A percentile compares a stretch with the other conserved stretches of the same genome.
Evolutionary conservation across 2,888 invertebrate species (phyloP).

Genomic region (Amphipyra berbera): DNA sequence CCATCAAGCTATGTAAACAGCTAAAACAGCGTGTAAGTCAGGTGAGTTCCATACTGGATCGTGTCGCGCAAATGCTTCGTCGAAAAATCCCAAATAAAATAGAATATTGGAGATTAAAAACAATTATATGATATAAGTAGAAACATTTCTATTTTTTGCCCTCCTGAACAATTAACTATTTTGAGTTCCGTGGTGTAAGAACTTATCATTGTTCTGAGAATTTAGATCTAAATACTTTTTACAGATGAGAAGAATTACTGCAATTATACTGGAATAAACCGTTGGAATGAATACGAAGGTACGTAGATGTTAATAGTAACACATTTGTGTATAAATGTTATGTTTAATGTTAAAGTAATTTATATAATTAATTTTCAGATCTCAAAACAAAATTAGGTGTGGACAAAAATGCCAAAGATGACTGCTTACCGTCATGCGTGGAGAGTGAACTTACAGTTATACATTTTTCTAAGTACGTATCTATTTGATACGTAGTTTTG

Average conservation of each 20-base stretch:
- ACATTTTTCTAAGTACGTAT: conserved; percentile 67
- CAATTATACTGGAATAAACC: conserved; percentile 88
- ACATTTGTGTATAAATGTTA: too few species aligned
- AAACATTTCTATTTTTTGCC: too few species aligned
- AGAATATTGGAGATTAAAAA: too few species aligned
- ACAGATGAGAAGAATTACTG: conserved; percentile 86
- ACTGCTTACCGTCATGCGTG: conserved; percentile 90
- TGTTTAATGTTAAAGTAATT: neutral
- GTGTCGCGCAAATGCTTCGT: too few species aligned
- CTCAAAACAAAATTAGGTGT: conserved; percentile 74
- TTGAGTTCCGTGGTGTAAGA: too few species aligned
- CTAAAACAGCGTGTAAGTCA: too few species aligned
- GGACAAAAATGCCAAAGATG: conserved; percentile 70
- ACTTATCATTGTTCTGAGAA: neutral
- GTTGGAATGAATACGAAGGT: conserved; percentile 80
- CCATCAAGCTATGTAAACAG: too few species aligned
- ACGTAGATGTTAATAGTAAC: neutral
- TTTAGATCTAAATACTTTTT: conserved; percentile 42
- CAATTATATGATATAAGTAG: too few species aligned
- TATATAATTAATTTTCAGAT: conserved; percentile 58
- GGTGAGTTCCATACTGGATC: too few species aligned
- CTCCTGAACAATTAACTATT: too few species aligned
- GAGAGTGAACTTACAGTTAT: conserved; percentile 86
- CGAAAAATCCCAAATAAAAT: too few species aligned
- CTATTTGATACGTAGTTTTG: neutral